These are phyloP conservation scores for Muscina levida DNA, from an alignment of 2,888 invertebrate genomes.

Conservation along the genomic window DNA sequence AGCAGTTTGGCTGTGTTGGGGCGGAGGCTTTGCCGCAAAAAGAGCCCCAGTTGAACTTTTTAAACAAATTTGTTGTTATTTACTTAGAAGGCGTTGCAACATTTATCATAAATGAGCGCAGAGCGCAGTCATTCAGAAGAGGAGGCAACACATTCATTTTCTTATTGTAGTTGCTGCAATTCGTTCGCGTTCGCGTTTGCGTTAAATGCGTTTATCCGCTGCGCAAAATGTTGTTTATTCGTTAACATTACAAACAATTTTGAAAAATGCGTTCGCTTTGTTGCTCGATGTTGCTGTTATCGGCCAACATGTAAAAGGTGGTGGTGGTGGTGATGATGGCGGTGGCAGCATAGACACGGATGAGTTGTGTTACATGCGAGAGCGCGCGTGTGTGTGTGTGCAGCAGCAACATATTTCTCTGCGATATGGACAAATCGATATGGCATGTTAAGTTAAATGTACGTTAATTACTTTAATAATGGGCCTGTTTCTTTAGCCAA, in stretches of 20 bases:
- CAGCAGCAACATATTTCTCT: constrained; percentile 5
- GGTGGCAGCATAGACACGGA: background rate
- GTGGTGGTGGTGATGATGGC: constrained; percentile 25
- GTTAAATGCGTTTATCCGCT: constrained; percentile 17
- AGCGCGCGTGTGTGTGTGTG: background rate
- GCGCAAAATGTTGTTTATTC: constrained; percentile 5
- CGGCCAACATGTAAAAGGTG: constrained; percentile 62
- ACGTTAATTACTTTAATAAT: constrained; percentile 67
- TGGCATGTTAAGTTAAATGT: constrained; percentile 62
- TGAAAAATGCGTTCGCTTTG: constrained; percentile 64
- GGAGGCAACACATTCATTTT: constrained; percentile 16
- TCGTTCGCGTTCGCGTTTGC: constrained; percentile 19
- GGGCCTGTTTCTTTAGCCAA: too few relatives aligned
- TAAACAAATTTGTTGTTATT: constrained; percentile 53
- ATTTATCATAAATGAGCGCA: constrained; percentile 54
- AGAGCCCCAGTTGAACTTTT: constrained; percentile 1
- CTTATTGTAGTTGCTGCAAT: constrained; percentile 32
- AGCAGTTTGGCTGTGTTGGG: background rate
- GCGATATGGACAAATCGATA: constrained; percentile 43
- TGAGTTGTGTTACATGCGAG: background rate
- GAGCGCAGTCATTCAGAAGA: constrained; percentile 17
- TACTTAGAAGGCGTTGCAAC: constrained; percentile 62
- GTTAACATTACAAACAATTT: constrained; percentile 34
- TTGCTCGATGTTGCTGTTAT: constrained; percentile 40
- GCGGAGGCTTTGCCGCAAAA: background rate